Evolutionary conservation across 1,140 invertebrate species (phyloP).

Genomic region (Megalopta genalis): DNA sequence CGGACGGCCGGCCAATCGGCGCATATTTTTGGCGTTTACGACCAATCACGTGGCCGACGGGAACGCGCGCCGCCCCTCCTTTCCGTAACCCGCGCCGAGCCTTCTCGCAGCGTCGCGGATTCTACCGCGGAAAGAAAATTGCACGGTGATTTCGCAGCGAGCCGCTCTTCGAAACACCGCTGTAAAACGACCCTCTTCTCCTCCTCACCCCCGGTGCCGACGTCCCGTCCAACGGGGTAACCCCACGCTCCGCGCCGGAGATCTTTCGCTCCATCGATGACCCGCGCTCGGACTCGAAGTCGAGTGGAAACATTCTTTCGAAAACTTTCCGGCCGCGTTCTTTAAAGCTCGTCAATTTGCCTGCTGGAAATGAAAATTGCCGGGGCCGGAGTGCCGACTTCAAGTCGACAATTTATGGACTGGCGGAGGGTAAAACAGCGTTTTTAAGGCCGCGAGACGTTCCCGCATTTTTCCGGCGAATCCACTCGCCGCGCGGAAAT

Average conservation of each 20-base stretch:
- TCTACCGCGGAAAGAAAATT: slow-evolving; percentile 74
- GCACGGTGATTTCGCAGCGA: slow-evolving; percentile 68
- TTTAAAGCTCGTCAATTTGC: neutral
- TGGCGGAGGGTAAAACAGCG: neutral
- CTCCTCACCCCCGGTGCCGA: no score
- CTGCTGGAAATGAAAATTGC: neutral
- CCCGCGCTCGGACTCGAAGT: neutral
- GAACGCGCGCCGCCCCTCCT: slow-evolving; percentile 20
- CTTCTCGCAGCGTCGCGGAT: slow-evolving; percentile 19
- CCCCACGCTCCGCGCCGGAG: neutral
- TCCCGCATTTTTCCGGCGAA: no score
- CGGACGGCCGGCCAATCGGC: slow-evolving; percentile 69
- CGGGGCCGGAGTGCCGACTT: neutral
- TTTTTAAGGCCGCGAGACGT: neutral
- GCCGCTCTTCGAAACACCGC: slow-evolving; percentile 48
- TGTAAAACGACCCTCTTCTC: slow-evolving; percentile 51
- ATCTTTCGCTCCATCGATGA: neutral
- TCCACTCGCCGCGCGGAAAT: no score
- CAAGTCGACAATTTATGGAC: neutral
- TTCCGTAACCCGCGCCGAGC: slow-evolving; percentile 7
- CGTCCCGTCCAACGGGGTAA: neutral
- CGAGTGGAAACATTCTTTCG: neutral
- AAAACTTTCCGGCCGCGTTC: neutral
- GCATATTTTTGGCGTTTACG: slow-evolving; percentile 78
- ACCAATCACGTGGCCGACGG: slow-evolving; percentile 72